phyloP scores from a whole-genome alignment of 53 echinoderm and acorn worm genomes.

The Hippasteria phrygiana region DNA sequence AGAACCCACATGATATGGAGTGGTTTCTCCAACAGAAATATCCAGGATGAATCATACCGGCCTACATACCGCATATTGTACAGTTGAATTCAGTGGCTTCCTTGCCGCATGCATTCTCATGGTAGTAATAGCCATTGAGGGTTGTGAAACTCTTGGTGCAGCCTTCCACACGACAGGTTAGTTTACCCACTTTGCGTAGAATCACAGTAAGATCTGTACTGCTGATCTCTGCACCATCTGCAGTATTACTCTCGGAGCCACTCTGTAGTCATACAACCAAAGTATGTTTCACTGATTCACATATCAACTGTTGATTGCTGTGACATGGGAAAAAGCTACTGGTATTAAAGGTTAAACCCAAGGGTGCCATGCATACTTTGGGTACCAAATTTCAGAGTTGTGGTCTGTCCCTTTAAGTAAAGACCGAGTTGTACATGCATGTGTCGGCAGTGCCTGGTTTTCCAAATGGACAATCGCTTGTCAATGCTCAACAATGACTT shows the following conservation, averaged over 20 bases:
- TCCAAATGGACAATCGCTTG: no score
- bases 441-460: no score
- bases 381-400: no score
- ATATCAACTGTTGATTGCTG: not conserved
- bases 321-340: not conserved
- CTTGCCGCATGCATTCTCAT: slow-evolving; percentile 45
- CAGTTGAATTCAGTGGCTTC: slow-evolving; percentile 8
- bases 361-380: not conserved
- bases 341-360: no score
- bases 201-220: not conserved
- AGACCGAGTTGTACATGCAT: no score
- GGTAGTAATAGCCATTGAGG: slow-evolving; percentile 17
- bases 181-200: slow-evolving; percentile 2
- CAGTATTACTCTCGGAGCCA: slow-evolving; percentile 4
- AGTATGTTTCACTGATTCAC: no score
- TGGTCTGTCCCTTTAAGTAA: no score
- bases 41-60: no score
- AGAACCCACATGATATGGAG: no score
- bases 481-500: no score
- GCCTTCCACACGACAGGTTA: not conserved
- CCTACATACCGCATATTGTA: slow-evolving; percentile 39
- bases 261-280: not conserved
- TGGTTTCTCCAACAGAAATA: not conserved
- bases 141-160: slow-evolving; percentile 56
- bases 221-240: not conserved